These are phyloP conservation scores for Xerus rutilus DNA, from an alignment of 2,797 vertebrate genomes.

Conservation along the genomic window DNA sequence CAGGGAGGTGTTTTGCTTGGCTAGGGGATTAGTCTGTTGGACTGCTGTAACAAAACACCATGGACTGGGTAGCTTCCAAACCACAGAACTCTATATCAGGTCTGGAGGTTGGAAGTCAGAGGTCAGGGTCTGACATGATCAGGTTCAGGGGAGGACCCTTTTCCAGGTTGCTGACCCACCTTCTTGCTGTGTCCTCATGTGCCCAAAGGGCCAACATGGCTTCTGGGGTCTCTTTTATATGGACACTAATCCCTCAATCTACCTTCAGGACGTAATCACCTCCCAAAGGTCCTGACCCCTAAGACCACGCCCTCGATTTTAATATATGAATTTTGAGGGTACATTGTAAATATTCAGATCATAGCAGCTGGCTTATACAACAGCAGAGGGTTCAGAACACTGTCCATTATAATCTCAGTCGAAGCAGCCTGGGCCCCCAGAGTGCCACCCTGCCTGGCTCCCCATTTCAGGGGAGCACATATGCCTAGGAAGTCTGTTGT, in stretches of 20 bases:
- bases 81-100: neutral
- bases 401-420: neutral
- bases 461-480: neutral
- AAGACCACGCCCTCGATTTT: neutral
- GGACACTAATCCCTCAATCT: neutral
- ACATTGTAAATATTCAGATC: neutral
- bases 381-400: neutral
- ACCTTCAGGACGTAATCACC: neutral
- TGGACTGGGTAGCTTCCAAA: neutral
- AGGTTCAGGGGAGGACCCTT: neutral
- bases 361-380: neutral
- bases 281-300: neutral
- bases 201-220: neutral
- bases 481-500: neutral
- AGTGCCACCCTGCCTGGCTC: neutral
- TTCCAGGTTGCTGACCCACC: neutral
- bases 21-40: neutral
- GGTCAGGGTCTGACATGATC: neutral
- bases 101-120: neutral
- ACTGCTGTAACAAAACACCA: neutral
- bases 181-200: neutral
- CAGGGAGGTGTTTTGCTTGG: neutral
- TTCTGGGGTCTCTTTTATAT: neutral
- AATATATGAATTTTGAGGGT: neutral
- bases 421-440: neutral